Evolutionary conservation across 2,888 invertebrate species (phyloP), one percentile per base, ranked within the genome.

Genomic region (Eupsilia transversa): DNA sequence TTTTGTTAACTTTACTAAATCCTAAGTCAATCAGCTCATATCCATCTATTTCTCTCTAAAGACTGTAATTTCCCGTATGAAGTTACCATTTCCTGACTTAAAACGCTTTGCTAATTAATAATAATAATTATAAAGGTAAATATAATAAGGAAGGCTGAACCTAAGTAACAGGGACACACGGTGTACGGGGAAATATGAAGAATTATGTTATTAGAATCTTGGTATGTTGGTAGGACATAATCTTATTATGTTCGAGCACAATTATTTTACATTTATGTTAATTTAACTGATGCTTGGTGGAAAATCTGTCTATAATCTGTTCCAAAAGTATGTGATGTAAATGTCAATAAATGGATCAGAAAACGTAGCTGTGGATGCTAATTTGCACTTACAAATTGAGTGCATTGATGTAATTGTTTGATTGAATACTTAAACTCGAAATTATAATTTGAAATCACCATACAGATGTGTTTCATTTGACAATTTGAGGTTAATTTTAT

Each of bases 51-150:
- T n/a, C 12, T n/a, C 23, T 43, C 14, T 77, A n/a, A 49, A 23
- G 14, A 59, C 6, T 54, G 30, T 67, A 79, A 60, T 79, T 72
- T 79, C 41, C 17, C n/a, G 35, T 14, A n/a, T 33, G 35, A 72
- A 72, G 20, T 52, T 52, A 30, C n/a, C 23, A 71, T 59, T 59
- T 79, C 33, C 41, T 14, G 20, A 14, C 54, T 17, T n/a, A 9
- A n/a, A 59, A 27, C 35, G 41, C 41, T 78, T n/a, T 49, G 17
- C 4, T 59, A 33, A 74, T 38, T 38, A n/a, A 41, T 33, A n/a
- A 30, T 56, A 27, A 41, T 72, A 57, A 72, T 27, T 27, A 59
- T 27, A 6, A 69, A 69, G 20, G 46, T 52, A n/a, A 43, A 69
- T 43, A 69, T 20, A 33, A 27, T 10, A 27, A 14, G 27, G 43